A percentile compares a stretch with the other conserved stretches of the same genome.
Conservation (phyloP, 2,888 invertebrate species). For the Ochlodes sylvanus region DNA sequence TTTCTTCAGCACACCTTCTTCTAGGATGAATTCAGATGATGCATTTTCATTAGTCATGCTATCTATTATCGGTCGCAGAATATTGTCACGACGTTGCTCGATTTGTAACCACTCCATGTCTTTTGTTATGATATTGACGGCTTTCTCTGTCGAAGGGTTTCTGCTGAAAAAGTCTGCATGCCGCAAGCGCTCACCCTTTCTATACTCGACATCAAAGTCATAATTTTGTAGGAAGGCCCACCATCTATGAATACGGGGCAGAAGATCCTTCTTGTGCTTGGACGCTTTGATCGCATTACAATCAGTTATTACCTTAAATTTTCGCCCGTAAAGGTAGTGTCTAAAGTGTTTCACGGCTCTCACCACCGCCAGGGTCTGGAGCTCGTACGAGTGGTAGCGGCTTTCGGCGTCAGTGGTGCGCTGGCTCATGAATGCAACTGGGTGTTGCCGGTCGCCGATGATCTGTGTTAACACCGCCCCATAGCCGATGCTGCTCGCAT, state of each 20-base stretch:
- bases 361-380: constrained; percentile 46
- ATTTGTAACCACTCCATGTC: constrained; percentile 46
- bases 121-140: constrained; percentile 42
- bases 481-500: constrained; percentile 47
- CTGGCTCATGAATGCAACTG: constrained; percentile 42
- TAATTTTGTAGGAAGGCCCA: constrained; percentile 52
- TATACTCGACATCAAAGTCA: constrained; percentile 45
- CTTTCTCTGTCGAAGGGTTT: constrained; percentile 36
- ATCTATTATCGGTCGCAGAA: constrained; percentile 35
- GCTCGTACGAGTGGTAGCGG: constrained; percentile 46
- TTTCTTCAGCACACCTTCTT: constrained; percentile 35
- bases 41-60: neutral
- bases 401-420: constrained; percentile 43
- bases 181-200: constrained; percentile 41
- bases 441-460: constrained; percentile 37
- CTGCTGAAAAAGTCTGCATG: constrained; percentile 46
- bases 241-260: constrained; percentile 51
- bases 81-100: constrained; percentile 42
- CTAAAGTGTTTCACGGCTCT: constrained; percentile 50
- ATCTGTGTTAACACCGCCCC: constrained; percentile 43
- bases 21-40: constrained; percentile 27
- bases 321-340: constrained; percentile 47
- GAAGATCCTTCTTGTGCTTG: constrained; percentile 48
- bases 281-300: constrained; percentile 53
- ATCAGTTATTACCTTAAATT: constrained; percentile 46